Evolutionary conservation across 2,888 invertebrate genomes (phyloP).

Genomic region (Agrotis ipsilon): DNA sequence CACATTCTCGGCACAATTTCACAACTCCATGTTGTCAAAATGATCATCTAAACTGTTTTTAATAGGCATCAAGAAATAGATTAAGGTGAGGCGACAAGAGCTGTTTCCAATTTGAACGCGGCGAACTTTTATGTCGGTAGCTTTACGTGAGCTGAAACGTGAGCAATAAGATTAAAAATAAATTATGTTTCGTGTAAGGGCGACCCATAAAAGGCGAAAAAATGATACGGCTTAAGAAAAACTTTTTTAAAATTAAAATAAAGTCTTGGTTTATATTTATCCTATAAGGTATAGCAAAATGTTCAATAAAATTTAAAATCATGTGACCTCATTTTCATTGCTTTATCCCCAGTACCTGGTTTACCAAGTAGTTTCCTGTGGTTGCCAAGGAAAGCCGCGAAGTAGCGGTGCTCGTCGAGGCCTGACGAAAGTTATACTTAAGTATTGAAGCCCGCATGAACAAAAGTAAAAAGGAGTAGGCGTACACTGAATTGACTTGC

Average conservation of each 20-base stretch:
- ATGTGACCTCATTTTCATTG: constrained; percentile 50
- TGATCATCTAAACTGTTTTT: constrained; percentile 57
- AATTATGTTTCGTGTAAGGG: constrained; percentile 84
- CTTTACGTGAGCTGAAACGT: constrained; percentile 89
- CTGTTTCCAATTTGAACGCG: constrained; percentile 85
- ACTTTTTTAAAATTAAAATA: constrained; percentile 14
- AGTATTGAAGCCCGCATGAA: constrained; percentile 58
- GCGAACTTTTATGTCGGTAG: constrained; percentile 88
- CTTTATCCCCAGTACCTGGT: constrained; percentile 51
- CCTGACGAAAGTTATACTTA: constrained; percentile 54
- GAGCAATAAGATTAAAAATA: constrained; percentile 89
- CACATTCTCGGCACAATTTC: constrained; percentile 41
- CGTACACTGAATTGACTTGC: constrained; percentile 35
- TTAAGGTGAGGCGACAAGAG: constrained; percentile 77
- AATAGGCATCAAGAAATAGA: constrained; percentile 68
- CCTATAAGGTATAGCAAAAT: neutral
- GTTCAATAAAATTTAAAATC: constrained; percentile 27
- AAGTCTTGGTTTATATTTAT: constrained; percentile 21
- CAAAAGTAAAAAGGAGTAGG: constrained; percentile 53
- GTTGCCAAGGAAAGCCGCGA: constrained; percentile 58
- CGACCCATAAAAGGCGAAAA: constrained; percentile 73
- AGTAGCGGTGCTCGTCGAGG: constrained; percentile 39
- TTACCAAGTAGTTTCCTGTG: constrained; percentile 55
- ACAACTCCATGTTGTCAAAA: constrained; percentile 42
- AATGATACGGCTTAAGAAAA: constrained; percentile 61